Conservation (phyloP, 2,888 invertebrate species). For the Ecliptopera silaceata region DNA sequence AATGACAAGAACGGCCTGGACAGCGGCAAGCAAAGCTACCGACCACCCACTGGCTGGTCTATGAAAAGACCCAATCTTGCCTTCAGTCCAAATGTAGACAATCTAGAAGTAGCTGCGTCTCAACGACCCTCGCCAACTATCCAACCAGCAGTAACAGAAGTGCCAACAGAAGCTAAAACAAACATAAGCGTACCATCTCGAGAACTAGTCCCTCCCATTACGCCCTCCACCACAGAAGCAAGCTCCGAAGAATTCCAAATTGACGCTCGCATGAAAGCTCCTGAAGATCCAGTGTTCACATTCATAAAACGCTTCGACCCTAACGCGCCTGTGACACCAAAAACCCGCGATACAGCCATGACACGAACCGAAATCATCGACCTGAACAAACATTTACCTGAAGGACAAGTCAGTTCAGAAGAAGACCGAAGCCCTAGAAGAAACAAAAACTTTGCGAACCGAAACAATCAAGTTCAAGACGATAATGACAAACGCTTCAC, state of each 20-base stretch:
- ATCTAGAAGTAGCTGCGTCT: slow-evolving; percentile 52
- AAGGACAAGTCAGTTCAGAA: slow-evolving; percentile 67
- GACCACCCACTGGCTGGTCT: slow-evolving; percentile 82
- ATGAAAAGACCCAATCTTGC: slow-evolving; percentile 54
- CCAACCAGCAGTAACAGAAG: slow-evolving; percentile 43
- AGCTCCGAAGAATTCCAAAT: slow-evolving; percentile 51
- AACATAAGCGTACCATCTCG: slow-evolving; percentile 51
- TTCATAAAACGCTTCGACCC: slow-evolving; percentile 79
- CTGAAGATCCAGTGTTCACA: slow-evolving; percentile 60
- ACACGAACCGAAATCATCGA: slow-evolving; percentile 67
- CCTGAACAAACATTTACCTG: slow-evolving; percentile 66
- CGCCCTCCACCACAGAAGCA: slow-evolving; percentile 51
- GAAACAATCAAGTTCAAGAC: slow-evolving; percentile 54
- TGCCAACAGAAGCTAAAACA: slow-evolving; percentile 19
- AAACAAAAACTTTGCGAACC: slow-evolving; percentile 58
- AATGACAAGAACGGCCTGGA: slow-evolving; percentile 67
- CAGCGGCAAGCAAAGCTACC: slow-evolving; percentile 71
- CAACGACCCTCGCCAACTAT: slow-evolving; percentile 55
- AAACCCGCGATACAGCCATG: slow-evolving; percentile 58
- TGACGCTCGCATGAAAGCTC: slow-evolving; percentile 39
- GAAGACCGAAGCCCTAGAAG: slow-evolving; percentile 65
- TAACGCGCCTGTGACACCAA: slow-evolving; percentile 62
- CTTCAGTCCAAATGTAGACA: slow-evolving; percentile 39
- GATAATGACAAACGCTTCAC: slow-evolving; percentile 55
- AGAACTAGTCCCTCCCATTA: slow-evolving; percentile 55